These are phyloP conservation scores for Molothrus aeneus DNA, from an alignment of 2,797 vertebrate genomes.

Conservation along the genomic window DNA sequence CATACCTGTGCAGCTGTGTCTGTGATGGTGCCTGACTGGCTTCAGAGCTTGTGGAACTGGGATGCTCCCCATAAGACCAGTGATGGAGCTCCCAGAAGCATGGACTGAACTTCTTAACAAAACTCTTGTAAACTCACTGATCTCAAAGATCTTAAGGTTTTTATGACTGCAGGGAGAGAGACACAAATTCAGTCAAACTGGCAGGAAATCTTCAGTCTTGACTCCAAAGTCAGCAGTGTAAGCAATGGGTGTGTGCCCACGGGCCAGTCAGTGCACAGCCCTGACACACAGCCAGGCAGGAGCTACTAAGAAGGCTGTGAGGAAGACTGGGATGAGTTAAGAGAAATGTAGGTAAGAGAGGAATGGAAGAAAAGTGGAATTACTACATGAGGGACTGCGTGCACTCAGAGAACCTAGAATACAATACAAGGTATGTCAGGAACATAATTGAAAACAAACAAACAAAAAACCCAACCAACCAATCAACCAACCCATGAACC, in stretches of 20 bases:
- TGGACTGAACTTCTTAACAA: not conserved
- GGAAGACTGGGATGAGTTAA: not conserved
- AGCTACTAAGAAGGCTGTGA: not conserved
- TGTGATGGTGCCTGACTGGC: not conserved
- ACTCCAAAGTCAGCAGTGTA: accelerated
- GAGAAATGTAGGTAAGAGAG: not conserved
- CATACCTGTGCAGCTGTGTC: not conserved
- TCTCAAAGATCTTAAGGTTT: not conserved
- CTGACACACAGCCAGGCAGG: accelerated
- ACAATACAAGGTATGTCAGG: not conserved
- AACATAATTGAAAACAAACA: not conserved
- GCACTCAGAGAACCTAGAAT: not conserved
- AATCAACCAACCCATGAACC: too few relatives aligned
- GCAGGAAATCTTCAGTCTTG: not conserved
- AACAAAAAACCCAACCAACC: not conserved
- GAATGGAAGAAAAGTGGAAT: not conserved
- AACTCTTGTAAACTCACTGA: not conserved
- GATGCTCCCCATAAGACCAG: not conserved
- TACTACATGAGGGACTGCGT: not conserved
- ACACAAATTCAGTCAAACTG: not conserved
- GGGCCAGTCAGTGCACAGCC: not conserved
- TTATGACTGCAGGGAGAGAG: not conserved
- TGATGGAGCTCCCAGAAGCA: not conserved
- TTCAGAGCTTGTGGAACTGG: accelerated
- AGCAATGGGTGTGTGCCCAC: not conserved